Evolutionary conservation across 2,888 invertebrate species (phyloP).

Genomic region (Agrotis puta): DNA sequence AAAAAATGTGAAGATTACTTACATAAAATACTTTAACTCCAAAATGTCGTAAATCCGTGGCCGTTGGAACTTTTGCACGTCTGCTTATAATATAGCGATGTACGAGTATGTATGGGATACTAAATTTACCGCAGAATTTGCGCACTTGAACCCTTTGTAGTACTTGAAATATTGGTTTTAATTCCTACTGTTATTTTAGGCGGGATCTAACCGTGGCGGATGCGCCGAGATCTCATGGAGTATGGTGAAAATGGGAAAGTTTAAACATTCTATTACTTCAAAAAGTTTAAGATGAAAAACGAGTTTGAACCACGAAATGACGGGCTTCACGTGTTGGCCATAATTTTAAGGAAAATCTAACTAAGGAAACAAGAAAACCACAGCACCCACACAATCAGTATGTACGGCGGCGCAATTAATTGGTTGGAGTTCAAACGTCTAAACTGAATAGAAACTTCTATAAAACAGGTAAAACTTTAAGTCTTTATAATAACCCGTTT

Average conservation of each 20-base stretch:
- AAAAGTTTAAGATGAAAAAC: background rate
- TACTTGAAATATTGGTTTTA: constrained; percentile 4
- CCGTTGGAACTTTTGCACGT: background rate
- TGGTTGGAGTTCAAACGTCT: background rate
- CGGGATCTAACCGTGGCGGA: background rate
- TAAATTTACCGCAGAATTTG: constrained; percentile 36
- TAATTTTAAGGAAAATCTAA: too few species aligned
- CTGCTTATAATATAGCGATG: background rate
- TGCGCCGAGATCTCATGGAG: too few species aligned
- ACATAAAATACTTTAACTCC: background rate
- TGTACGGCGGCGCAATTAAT: background rate
- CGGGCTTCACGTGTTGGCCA: too few species aligned
- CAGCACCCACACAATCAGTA: background rate
- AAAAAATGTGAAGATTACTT: too few species aligned
- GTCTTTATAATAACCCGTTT: background rate
- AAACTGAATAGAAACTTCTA: background rate
- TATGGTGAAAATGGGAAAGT: background rate
- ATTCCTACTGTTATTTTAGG: constrained; percentile 14
- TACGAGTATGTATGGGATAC: constrained; percentile 1
- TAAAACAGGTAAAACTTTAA: background rate
- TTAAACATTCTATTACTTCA: background rate
- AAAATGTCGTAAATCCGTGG: background rate
- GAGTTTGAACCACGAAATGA: background rate
- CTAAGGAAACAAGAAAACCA: background rate
- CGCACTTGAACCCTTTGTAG: constrained; percentile 13